Evolutionary conservation across 2,113 vertebrate genomes (phyloP).

Genomic region (Edolisoma coerulescens): DNA sequence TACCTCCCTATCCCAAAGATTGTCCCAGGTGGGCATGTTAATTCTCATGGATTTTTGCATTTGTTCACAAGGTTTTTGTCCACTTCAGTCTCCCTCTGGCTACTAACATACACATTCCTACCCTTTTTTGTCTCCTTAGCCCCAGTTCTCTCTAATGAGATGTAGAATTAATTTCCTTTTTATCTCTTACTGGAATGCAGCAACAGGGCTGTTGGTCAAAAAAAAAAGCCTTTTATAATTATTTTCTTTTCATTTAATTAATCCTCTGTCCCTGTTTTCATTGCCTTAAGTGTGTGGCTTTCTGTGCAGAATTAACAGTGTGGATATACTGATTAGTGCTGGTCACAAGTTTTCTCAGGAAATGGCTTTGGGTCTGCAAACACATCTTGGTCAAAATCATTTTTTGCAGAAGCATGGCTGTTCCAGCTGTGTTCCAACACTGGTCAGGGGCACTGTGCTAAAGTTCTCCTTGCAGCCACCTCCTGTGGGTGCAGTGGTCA

Average conservation of each 20-base stretch:
- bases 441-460: not conserved
- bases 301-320: not conserved
- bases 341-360: not conserved
- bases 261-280: not conserved
- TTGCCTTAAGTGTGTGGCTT: not conserved
- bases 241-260: not conserved
- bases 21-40: not conserved
- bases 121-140: not conserved
- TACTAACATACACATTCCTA: not conserved
- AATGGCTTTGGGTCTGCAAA: not conserved
- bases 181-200: not conserved
- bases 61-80: not conserved
- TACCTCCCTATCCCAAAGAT: not conserved
- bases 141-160: not conserved
- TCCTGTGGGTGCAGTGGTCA: accelerated
- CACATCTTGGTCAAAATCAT: not conserved
- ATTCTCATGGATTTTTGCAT: not conserved
- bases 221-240: not conserved
- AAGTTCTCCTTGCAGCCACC: not conserved
- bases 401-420: not conserved
- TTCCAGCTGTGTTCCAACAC: not conserved
- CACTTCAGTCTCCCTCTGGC: not conserved
- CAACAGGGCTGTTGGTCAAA: not conserved
- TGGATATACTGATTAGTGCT: not conserved
- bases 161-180: not conserved